Evolutionary conservation across 2,113 vertebrate species (phyloP).

Genomic region (Oncorhynchus tshawytscha): DNA sequence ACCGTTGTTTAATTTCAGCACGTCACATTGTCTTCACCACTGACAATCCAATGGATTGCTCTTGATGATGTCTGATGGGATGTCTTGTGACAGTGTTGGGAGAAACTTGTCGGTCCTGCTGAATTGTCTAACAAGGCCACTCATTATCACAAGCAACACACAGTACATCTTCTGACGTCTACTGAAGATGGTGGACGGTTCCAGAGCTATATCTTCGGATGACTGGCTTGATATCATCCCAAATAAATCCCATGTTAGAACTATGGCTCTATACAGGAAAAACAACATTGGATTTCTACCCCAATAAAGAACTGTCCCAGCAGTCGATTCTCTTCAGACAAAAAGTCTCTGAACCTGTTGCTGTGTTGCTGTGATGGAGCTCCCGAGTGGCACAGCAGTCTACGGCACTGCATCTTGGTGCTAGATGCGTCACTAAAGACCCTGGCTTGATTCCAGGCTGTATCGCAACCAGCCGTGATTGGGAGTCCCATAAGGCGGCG

Average conservation of each 20-base stretch:
- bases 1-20: constrained; percentile 17
- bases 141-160: not conserved
- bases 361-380: not conserved
- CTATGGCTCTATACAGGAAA: too few species aligned
- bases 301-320: too few species aligned
- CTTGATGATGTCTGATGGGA: constrained; percentile 24
- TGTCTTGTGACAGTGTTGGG: constrained; percentile 5
- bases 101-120: constrained; percentile 18
- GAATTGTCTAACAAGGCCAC: constrained; percentile 3
- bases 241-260: not conserved
- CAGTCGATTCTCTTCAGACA: not conserved
- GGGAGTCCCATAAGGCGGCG: too few species aligned
- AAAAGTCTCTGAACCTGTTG: too few species aligned
- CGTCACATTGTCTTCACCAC: not conserved
- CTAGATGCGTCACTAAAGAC: too few species aligned
- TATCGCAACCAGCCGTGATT: too few species aligned
- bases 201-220: not conserved
- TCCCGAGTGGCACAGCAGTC: too few species aligned
- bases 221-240: not conserved
- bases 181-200: not conserved
- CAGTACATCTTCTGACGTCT: not conserved
- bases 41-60: not conserved
- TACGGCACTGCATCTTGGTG: too few species aligned
- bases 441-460: too few species aligned
- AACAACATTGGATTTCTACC: too few species aligned